Percentiles rank a stretch among this genome's conserved stretches.
Conservation (phyloP, 2,888 invertebrate genomes). For the Mimas tiliae region DNA sequence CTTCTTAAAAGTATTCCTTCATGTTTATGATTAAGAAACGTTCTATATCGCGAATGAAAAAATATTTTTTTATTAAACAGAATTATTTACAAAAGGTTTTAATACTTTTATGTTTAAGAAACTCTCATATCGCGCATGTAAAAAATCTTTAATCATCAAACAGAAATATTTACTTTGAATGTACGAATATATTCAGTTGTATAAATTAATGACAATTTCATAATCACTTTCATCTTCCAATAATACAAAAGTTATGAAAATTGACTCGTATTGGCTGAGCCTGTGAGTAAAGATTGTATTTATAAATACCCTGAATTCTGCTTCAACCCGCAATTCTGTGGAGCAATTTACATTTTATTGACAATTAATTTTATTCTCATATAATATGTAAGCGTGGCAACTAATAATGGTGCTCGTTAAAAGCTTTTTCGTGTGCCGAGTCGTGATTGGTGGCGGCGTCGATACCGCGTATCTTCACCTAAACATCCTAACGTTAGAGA, state of each 20-base stretch:
- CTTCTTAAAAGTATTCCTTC: no score
- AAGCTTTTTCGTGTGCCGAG: constrained; percentile 21
- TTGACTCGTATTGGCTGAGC: constrained; percentile 2
- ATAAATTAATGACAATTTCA: constrained; percentile 1
- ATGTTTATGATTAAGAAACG: no score
- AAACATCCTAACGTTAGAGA: constrained; percentile 38
- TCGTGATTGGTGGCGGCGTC: constrained; percentile 2
- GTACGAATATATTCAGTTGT: neutral
- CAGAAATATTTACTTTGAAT: constrained; percentile 7
- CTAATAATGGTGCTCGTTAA: constrained; percentile 19
- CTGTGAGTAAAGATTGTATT: constrained; percentile 19
- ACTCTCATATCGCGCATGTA: neutral
- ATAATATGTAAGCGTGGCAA: constrained; percentile 14
- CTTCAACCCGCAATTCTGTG: neutral
- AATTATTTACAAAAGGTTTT: constrained; percentile 4
- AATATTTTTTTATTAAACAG: neutral
- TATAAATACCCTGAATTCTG: constrained; percentile 10
- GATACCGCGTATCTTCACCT: constrained; percentile 12
- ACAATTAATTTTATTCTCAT: constrained; percentile 16
- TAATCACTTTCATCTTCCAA: neutral
- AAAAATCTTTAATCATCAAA: neutral
- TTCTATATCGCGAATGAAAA: neutral
- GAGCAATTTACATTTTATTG: constrained; percentile 20
- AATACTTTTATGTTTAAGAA: no score
- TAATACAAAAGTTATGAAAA: constrained; percentile 13